Base-by-base conservation (phyloP, 2,888 invertebrate species). In the Cosmia trapezina region DNA sequence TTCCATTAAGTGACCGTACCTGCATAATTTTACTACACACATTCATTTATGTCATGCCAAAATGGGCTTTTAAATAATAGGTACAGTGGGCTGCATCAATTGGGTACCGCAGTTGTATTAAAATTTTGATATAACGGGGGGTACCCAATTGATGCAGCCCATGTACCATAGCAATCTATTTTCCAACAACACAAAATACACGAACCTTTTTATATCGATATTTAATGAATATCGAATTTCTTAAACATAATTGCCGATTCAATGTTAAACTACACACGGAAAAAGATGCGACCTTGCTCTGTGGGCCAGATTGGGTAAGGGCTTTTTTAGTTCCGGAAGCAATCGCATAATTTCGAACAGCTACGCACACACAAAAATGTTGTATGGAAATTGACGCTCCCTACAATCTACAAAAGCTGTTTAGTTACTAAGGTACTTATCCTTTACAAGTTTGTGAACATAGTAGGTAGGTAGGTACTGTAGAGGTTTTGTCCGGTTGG, bases 181-280 rank as follows among this genome's bases (percentile, higher is more conserved):
- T 28, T 2, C 28, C 28, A 47, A 7, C 14, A 14, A 12, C 12
- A 22, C n/a, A 12, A n/a, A 11, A 47, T n/a, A 14, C 5, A 11
- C 4, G 14, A 9, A 49, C 4, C 19, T n/a, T 43, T 41, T 33
- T 22, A 19, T 7, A 17, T 28, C 14, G 43, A 8, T 65, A 12
- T 19, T 28, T 6, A 33, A 22, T 0, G 0, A 43, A 45, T 53
- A 47, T 70, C 3, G 22, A 43, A 17, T 47, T 43, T 19, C 2
- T 47, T 47, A n/a, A 19, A 0, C 19, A 33, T n/a, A 37, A 68
- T 37, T 28, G 22, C 3, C 9, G 12, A 45, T 78, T 53, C 47
- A 74, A 78, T 78, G 19, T 70, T 78, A 53, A 64, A 47, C 7
- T 43, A 47, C 4, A 41, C 71, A 60, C 72, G 53, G 41, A 47